These are phyloP conservation scores for Germaria angustata DNA, from an alignment of 2,888 invertebrate species.

Conservation along the genomic window DNA sequence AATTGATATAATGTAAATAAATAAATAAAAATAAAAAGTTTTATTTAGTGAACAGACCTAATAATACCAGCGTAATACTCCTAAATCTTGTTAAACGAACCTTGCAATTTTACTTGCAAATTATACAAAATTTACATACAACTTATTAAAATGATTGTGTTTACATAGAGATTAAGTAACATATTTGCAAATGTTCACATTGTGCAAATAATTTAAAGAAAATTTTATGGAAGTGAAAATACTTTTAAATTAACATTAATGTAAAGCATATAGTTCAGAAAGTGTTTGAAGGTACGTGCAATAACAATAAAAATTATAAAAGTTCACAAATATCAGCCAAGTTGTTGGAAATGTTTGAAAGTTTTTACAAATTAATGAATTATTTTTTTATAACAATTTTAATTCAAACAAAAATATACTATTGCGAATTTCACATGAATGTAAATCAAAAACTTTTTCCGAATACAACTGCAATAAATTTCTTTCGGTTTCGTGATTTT, in stretches of 20 bases:
- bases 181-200: background rate
- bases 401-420: conserved; percentile 31
- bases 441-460: conserved; percentile 54
- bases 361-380: background rate
- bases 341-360: conserved; percentile 24
- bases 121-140: background rate
- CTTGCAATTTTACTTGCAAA: conserved; percentile 15
- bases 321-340: background rate
- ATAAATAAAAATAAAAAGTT: too few relatives aligned
- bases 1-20: too few relatives aligned
- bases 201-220: conserved; percentile 6
- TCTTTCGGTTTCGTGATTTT: conserved; percentile 74
- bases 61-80: too few relatives aligned
- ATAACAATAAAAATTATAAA: background rate
- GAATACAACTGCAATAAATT: conserved; percentile 64
- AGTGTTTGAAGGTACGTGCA: conserved; percentile 10
- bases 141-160: background rate
- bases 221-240: conserved; percentile 7
- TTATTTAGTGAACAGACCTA: too few relatives aligned
- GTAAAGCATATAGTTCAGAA: conserved; percentile 13
- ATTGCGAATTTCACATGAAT: conserved; percentile 63
- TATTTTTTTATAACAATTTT: conserved; percentile 14
- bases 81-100: conserved; percentile 49
- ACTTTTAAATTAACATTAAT: conserved; percentile 17
- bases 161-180: background rate